Evolutionary conservation across 2,797 vertebrate species (phyloP).

Genomic region (Lutjanus argentimaculatus): DNA sequence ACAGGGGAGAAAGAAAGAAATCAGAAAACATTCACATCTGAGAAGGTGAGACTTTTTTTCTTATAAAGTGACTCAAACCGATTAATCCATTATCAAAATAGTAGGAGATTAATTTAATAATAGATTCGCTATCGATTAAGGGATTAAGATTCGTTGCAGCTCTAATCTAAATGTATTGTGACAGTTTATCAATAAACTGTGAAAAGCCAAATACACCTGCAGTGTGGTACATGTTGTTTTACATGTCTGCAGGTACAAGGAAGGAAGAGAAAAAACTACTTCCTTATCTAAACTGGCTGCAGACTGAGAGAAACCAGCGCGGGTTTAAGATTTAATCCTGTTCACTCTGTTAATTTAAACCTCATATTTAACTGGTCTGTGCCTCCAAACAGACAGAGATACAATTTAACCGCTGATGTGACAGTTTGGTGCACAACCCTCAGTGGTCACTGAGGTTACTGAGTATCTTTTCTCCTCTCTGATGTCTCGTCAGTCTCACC

Average conservation of each 20-base stretch:
- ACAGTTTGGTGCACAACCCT: background rate
- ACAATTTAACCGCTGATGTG: background rate
- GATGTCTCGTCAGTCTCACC: conserved; percentile 85
- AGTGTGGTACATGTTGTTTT: background rate
- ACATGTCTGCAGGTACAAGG: conserved; percentile 34
- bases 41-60: too few relatives aligned
- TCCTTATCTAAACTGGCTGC: conserved; percentile 20
- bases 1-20: too few relatives aligned
- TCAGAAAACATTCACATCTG: too few relatives aligned
- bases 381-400: background rate
- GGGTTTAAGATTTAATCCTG: conserved; percentile 17
- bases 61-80: too few relatives aligned
- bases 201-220: background rate
- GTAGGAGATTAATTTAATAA: too few relatives aligned
- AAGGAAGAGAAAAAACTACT: conserved; percentile 16
- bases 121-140: background rate
- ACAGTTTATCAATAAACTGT: background rate
- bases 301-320: background rate
- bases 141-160: background rate
- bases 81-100: too few relatives aligned
- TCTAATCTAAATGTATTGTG: background rate
- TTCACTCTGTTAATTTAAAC: background rate
- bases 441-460: background rate
- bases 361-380: background rate
- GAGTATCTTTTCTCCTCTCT: background rate